phyloP scores from a whole-genome alignment of 2,113 vertebrate species.

The Nibea albiflora region DNA sequence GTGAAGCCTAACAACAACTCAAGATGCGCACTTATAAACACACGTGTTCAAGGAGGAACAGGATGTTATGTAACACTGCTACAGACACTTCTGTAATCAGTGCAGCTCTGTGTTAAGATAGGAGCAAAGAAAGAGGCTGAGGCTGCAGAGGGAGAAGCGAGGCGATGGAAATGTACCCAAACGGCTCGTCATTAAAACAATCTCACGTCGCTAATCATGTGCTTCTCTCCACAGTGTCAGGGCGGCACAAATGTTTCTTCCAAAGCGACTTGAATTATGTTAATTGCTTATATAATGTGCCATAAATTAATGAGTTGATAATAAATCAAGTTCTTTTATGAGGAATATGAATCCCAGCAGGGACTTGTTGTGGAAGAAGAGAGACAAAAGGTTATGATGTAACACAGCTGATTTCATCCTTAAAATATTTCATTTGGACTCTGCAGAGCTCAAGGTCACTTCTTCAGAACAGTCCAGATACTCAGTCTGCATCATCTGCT shows the following conservation, averaged over 20 bases:
- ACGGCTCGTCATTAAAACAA: too few relatives aligned
- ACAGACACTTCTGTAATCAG: not conserved
- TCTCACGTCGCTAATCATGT: not conserved
- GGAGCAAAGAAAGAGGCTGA: not conserved
- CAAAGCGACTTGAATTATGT: not conserved
- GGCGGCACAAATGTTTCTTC: not conserved
- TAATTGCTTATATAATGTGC: not conserved
- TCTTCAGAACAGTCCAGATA: not conserved
- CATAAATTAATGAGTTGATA: not conserved
- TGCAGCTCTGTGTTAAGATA: not conserved
- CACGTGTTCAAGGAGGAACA: not conserved
- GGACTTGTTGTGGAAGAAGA: not conserved
- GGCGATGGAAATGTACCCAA: too few relatives aligned
- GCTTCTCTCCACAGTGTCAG: not conserved
- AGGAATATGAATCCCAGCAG: not conserved
- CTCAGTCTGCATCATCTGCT: too few relatives aligned
- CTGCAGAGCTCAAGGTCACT: not conserved
- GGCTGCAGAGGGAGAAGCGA: not conserved
- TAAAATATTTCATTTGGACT: not conserved
- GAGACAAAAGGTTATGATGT: not conserved
- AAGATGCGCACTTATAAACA: not conserved
- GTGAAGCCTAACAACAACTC: not conserved
- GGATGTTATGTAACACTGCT: conserved; percentile 24
- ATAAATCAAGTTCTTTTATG: not conserved
- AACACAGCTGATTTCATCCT: too few relatives aligned